Conservation (phyloP, 2,888 invertebrate species). For the Drosophila lutescens region DNA sequence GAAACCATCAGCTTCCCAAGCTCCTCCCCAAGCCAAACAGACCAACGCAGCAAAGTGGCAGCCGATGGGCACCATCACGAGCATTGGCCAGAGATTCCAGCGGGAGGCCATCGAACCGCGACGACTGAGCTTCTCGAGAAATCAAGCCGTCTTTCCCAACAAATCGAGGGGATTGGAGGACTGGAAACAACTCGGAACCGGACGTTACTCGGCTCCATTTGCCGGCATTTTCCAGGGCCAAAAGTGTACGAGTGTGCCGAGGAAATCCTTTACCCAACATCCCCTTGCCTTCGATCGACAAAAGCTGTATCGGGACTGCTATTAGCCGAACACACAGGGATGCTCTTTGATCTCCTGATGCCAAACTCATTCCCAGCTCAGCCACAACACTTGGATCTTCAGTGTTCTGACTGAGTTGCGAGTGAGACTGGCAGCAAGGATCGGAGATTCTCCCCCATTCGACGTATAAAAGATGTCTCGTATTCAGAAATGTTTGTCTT, state of each 20-base stretch:
- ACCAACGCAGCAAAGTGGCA: conserved; percentile 8
- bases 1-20: background rate
- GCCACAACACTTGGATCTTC: background rate
- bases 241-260: background rate
- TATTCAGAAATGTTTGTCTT: background rate
- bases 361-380: conserved; percentile 15
- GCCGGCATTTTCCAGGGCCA: conserved; percentile 17
- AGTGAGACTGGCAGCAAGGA: conserved; percentile 9
- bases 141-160: background rate
- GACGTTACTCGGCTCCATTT: conserved; percentile 9
- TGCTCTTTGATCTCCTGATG: conserved; percentile 4
- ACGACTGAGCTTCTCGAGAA: background rate
- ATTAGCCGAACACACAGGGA: conserved; percentile 5
- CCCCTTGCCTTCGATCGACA: background rate
- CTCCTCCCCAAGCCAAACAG: too few relatives aligned
- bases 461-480: conserved; percentile 19
- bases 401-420: conserved; percentile 9
- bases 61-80: conserved; percentile 7
- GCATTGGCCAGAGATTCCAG: conserved; percentile 8
- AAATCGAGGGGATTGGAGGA: background rate
- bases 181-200: background rate
- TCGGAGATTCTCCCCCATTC: background rate
- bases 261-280: conserved; percentile 5
- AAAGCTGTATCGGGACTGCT: conserved; percentile 18
- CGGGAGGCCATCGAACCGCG: background rate